Evolutionary conservation across 2,113 vertebrate species (phyloP).

Genomic region (Motacilla tschutschensis): DNA sequence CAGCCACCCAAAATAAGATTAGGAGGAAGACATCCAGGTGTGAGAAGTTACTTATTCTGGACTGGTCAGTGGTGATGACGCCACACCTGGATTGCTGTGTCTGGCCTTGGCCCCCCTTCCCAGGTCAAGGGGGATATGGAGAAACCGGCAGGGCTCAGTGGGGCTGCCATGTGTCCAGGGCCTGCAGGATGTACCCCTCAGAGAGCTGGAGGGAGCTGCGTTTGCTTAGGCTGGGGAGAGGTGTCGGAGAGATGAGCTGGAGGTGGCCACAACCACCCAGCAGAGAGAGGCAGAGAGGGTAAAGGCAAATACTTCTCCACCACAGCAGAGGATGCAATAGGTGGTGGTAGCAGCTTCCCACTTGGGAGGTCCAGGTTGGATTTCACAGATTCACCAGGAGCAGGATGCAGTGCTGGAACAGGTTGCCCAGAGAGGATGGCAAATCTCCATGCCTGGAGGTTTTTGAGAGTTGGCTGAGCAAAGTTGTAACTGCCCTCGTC

Average conservation of each 20-base stretch:
- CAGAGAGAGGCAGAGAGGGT: background rate
- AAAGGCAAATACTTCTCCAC: background rate
- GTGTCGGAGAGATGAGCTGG: background rate
- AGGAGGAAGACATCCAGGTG: background rate
- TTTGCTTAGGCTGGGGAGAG: background rate
- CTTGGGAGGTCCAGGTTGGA: background rate
- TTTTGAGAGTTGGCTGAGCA: background rate
- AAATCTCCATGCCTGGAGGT: background rate
- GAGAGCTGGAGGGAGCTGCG: background rate
- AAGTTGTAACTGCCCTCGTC: background rate
- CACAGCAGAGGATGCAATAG: background rate
- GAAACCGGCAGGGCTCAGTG: background rate
- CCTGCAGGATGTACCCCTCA: accelerated
- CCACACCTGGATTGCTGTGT: background rate
- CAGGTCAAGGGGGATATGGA: background rate
- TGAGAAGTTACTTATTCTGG: background rate
- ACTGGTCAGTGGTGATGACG: accelerated
- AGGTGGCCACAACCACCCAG: background rate
- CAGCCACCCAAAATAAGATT: background rate
- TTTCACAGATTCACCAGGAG: background rate
- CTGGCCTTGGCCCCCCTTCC: accelerated
- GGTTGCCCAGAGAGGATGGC: background rate
- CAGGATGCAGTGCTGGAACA: background rate
- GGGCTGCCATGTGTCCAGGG: accelerated
- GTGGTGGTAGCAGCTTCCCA: background rate